A percentile compares a stretch with the other conserved stretches of the same genome.
Conservation (phyloP, 2,888 invertebrate genomes). For the Pristionchus mayeri region DNA sequence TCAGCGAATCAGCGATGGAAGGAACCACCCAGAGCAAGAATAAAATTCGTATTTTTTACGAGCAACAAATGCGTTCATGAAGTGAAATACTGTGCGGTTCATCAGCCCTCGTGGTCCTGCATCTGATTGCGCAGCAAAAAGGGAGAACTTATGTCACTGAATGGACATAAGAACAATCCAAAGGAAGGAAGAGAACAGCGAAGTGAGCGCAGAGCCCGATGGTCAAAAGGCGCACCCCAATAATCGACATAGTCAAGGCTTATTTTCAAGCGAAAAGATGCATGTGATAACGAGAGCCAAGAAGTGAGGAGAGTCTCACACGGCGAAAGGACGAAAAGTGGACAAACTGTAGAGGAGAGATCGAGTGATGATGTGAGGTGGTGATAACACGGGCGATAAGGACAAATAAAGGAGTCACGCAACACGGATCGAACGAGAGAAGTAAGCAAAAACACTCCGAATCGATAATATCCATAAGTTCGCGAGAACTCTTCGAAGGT, state of each 20-base stretch:
- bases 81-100: slow-evolving; percentile 6
- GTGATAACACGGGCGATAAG: slow-evolving; percentile 33
- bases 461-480: not conserved
- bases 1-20: not conserved
- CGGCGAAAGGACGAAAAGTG: slow-evolving; percentile 34
- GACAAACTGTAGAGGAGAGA: slow-evolving; percentile 33
- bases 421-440: not conserved
- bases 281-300: slow-evolving; percentile 19
- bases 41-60: not conserved
- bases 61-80: not conserved
- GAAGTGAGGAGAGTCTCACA: not conserved
- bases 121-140: slow-evolving; percentile 23
- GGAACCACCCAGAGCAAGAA: not conserved
- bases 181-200: not conserved
- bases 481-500: not conserved
- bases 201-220: no score
- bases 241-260: not conserved
- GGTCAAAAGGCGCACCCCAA: not conserved
- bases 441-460: not conserved
- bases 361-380: slow-evolving; percentile 34
- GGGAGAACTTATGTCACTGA: not conserved
- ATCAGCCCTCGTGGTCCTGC: not conserved
- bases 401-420: slow-evolving; percentile 38
- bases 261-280: not conserved
- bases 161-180: not conserved